Conservation (phyloP, 1,140 invertebrate genomes). For the Neodiprion virginianus region DNA sequence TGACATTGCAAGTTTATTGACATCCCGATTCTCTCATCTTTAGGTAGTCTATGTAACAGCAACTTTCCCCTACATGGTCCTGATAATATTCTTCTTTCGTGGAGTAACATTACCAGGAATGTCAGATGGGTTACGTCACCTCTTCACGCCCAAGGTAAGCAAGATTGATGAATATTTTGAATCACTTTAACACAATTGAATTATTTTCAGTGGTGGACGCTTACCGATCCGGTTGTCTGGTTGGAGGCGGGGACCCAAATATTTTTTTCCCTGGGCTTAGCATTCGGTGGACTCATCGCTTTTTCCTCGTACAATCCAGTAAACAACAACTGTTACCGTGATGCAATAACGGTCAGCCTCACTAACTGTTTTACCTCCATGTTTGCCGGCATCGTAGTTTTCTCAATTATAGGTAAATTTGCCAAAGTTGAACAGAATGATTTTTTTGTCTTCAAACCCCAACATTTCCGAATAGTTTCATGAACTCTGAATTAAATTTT, state of each 20-base stretch:
- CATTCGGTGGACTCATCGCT: constrained; percentile 93
- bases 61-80: constrained; percentile 94
- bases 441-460: no score
- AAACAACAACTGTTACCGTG: constrained; percentile 94
- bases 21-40: constrained; percentile 21
- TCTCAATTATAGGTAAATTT: constrained; percentile 88
- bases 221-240: constrained; percentile 90
- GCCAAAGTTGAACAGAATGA: not conserved
- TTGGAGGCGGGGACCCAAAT: constrained; percentile 96
- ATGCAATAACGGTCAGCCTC: constrained; percentile 92
- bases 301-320: constrained; percentile 96
- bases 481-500: no score
- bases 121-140: constrained; percentile 84
- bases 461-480: no score
- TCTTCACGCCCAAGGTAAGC: constrained; percentile 86
- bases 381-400: constrained; percentile 98
- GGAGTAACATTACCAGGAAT: constrained; percentile 92
- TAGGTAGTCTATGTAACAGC: constrained; percentile 94
- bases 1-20: no score
- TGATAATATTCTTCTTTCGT: constrained; percentile 95
- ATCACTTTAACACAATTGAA: not conserved
- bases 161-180: not conserved
- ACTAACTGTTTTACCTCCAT: constrained; percentile 96
- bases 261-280: constrained; percentile 95
- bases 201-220: constrained; percentile 65